phyloP scores from a whole-genome alignment of 1,140 invertebrate species.

The Subanguina moxae region DNA sequence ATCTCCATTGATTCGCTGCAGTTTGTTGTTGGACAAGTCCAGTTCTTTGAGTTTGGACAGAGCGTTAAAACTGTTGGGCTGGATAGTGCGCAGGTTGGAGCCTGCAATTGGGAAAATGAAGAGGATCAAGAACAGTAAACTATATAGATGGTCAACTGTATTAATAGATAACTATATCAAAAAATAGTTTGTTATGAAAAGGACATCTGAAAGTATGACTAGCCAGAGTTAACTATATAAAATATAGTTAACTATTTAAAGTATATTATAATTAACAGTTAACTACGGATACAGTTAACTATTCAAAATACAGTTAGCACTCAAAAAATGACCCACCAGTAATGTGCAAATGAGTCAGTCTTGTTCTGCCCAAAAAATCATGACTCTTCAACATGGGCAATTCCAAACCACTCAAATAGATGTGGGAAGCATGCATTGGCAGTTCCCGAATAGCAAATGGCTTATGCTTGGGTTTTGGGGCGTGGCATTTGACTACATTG shows the following conservation, averaged over 20 bases:
- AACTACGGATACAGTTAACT: too few relatives aligned
- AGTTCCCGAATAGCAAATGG: constrained; percentile 20
- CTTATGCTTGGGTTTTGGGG: not conserved
- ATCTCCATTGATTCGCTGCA: constrained; percentile 36
- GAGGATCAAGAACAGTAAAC: too few relatives aligned
- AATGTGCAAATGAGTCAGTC: constrained; percentile 46
- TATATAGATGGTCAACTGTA: too few relatives aligned
- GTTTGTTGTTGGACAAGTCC: constrained; percentile 43
- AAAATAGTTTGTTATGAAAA: too few relatives aligned
- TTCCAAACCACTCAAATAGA: constrained; percentile 35
- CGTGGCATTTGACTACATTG: constrained; percentile 23
- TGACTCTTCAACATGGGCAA: constrained; percentile 38
- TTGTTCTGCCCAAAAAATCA: constrained; percentile 43
- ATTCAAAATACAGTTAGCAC: too few relatives aligned
- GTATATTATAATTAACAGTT: too few relatives aligned
- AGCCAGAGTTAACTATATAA: too few relatives aligned
- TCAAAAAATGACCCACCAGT: constrained; percentile 17
- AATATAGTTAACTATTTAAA: too few relatives aligned
- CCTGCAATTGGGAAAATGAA: too few relatives aligned
- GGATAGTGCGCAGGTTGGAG: constrained; percentile 37
- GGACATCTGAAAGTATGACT: too few relatives aligned
- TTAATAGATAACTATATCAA: too few relatives aligned
- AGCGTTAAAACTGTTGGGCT: constrained; percentile 49
- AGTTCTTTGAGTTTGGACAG: constrained; percentile 41
- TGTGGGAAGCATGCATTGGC: constrained; percentile 54